These are phyloP conservation scores for Aphodius sticticus DNA, from an alignment of 2,888 invertebrate genomes.

Conservation along the genomic window DNA sequence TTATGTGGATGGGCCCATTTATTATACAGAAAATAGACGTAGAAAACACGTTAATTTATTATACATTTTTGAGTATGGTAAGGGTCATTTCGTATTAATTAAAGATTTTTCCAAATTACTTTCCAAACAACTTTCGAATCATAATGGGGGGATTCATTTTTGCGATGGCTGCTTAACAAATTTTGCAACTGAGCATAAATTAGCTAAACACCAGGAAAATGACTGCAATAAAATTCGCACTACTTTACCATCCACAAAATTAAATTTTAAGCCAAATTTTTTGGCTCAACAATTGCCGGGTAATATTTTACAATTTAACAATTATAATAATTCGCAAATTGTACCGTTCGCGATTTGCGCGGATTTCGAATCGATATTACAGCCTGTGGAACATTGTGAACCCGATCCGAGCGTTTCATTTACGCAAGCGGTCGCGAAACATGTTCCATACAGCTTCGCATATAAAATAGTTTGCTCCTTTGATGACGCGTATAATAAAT, in stretches of 20 bases:
- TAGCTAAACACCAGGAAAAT: slow-evolving; percentile 7
- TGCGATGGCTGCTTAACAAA: slow-evolving; percentile 6
- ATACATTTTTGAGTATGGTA: slow-evolving; percentile 5
- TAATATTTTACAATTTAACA: background rate
- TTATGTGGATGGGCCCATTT: background rate
- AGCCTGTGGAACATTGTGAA: slow-evolving; percentile 10
- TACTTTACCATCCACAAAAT: slow-evolving; percentile 7
- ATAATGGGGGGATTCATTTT: background rate
- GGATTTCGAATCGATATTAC: slow-evolving; percentile 6
- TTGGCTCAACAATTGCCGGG: background rate
- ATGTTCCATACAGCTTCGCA: slow-evolving; percentile 28
- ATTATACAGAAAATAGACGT: slow-evolving; percentile 4
- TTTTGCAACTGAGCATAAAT: background rate
- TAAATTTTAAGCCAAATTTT: background rate
- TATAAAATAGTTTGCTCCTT: slow-evolving; percentile 27
- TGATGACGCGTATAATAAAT: slow-evolving; percentile 28
- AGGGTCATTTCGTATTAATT: slow-evolving; percentile 15
- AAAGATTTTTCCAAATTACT: background rate
- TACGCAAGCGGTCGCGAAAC: background rate
- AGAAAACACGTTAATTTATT: slow-evolving; percentile 1
- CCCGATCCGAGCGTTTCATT: background rate
- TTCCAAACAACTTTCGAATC: background rate
- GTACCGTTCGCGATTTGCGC: background rate
- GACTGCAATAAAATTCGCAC: background rate
- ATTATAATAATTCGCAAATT: slow-evolving; percentile 6